Evolutionary conservation across 2,888 invertebrate genomes (phyloP), one percentile per base, ranked within the genome.

Genomic region (Helobdella robusta): DNA sequence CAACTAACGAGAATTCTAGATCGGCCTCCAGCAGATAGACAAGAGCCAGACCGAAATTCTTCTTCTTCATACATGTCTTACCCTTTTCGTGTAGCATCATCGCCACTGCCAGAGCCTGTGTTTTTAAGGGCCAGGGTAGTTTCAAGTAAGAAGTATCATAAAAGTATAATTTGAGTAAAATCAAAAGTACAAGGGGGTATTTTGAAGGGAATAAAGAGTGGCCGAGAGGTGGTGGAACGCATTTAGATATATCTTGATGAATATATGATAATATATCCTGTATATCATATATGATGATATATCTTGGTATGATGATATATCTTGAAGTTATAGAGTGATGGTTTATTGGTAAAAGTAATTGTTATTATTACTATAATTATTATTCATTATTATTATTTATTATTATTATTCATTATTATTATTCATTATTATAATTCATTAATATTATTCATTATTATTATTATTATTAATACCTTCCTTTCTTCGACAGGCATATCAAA

Each of bases 61-160:
- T 83, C 11, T 81, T 80, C 73, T 84, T 84, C 70, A 89, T 80
- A 0, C 86, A 86, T 0, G 84, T 82, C 20, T 86, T 83, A 0
- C 89, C 89, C 67, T 88, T 87, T 78, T 89, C 89, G 77, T 89
- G 88, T 56, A 89, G 81, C 3, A 89, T 85, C 81, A 90, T 84
- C 0, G 88, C 90, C 63, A 88, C 83, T 68, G 88, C 82, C 1
- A 91, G 78, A 0, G 87, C 83, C 72, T 79, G 70, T 6, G 28
- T 18, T 8, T 18, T n/a, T 58, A 20, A 8, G n/a, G 11, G 44
- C 44, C 44, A 15, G 44, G 44, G 44, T 40, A n/a, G 44, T 11
- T 40, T 11, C 11, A 40, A 15, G 44, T 11, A 40, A 15, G 44
- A n/a, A 40, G n/a, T n/a, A 15, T 11, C 11, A 40, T 40, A n/a